phyloP scores from a whole-genome alignment of 1,140 invertebrate species.

The Drosophila oshimai region DNA sequence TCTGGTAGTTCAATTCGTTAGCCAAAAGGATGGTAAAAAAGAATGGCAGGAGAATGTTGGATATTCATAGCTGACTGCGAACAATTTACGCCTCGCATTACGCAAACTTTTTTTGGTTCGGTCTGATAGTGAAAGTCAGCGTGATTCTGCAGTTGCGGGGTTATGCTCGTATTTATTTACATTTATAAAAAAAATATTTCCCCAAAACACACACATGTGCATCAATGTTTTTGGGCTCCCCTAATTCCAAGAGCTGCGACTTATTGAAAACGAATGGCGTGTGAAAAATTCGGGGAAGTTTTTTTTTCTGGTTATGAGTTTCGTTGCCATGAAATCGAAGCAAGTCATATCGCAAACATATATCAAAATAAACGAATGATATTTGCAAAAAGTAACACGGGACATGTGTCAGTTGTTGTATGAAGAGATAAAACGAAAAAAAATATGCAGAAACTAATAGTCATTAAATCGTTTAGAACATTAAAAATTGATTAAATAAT shows the following conservation, averaged over 20 bases:
- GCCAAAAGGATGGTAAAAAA: constrained; percentile 15
- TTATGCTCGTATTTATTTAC: constrained; percentile 26
- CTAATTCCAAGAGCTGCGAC: constrained; percentile 59
- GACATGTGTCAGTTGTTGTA: neutral
- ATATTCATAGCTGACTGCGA: constrained; percentile 50
- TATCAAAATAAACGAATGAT: constrained; percentile 34
- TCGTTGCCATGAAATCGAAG: constrained; percentile 23
- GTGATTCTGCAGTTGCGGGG: constrained; percentile 44
- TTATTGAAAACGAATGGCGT: constrained; percentile 79
- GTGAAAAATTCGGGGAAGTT: constrained; percentile 50
- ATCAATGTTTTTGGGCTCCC: constrained; percentile 36
- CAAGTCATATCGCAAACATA: constrained; percentile 24
- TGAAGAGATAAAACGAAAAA: neutral
- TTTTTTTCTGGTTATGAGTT: constrained; percentile 5
- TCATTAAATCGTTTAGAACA: neutral
- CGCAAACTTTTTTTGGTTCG: constrained; percentile 58
- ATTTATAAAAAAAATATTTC: constrained; percentile 17
- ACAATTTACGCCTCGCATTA: constrained; percentile 68
- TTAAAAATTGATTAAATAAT: no score
- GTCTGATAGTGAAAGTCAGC: constrained; percentile 54
- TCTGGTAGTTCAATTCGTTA: constrained; percentile 75
- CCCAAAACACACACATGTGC: constrained; percentile 13
- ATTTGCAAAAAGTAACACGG: neutral
- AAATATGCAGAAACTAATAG: neutral
- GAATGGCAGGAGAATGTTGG: neutral